Evolutionary conservation across 2,113 vertebrate genomes (phyloP).

Genomic region (Microcebus griseorufus): DNA sequence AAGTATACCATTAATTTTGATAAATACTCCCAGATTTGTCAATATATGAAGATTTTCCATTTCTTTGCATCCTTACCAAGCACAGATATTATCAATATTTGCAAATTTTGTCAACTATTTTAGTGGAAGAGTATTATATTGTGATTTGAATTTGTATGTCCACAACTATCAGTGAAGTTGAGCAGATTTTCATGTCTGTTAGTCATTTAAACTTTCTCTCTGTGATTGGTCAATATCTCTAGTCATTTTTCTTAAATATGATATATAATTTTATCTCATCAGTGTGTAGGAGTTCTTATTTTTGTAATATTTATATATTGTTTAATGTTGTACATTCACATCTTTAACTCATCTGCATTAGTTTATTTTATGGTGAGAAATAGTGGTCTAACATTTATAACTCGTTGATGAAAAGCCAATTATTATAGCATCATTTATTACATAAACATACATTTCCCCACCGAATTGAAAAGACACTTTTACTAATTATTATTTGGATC

Average conservation of each 20-base stretch:
- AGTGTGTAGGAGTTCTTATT: neutral
- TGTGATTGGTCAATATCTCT: neutral
- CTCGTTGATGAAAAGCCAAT: neutral
- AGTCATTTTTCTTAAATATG: neutral
- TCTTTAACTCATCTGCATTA: neutral
- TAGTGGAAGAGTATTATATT: neutral
- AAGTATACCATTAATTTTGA: neutral
- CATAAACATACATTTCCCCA: neutral
- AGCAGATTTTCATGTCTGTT: neutral
- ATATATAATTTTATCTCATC: neutral
- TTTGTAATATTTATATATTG: constrained; percentile 2
- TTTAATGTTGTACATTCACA: neutral
- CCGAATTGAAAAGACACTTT: neutral
- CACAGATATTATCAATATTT: neutral
- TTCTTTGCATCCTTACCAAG: neutral
- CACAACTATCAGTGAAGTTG: neutral
- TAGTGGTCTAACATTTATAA: neutral
- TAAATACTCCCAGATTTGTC: neutral
- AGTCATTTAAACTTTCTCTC: neutral
- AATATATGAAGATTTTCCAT: neutral
- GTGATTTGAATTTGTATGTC: neutral
- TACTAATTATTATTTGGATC: constrained; percentile 6
- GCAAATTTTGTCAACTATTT: neutral
- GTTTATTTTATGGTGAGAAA: neutral
- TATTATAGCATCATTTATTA: neutral